A percentile compares a stretch with the other conserved stretches of the same genome.
phyloP scores from a whole-genome alignment of 2,888 invertebrate species.

The Sericinus montela region DNA sequence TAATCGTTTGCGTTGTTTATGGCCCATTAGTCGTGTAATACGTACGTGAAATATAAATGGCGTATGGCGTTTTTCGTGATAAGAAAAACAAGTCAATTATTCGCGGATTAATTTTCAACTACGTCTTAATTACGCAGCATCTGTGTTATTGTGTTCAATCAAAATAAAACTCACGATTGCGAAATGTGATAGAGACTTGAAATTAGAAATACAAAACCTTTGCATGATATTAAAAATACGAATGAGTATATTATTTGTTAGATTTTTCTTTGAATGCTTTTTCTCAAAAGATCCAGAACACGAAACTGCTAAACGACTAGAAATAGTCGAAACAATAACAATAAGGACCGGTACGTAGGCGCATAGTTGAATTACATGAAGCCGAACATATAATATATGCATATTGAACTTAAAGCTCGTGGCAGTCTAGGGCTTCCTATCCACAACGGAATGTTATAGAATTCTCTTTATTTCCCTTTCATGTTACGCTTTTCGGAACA shows the following conservation, averaged over 20 bases:
- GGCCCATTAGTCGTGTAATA: conserved; percentile 10
- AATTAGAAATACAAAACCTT: too few relatives aligned
- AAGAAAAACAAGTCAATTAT: conserved; percentile 12
- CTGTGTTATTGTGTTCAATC: too few relatives aligned
- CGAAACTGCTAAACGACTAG: too few relatives aligned
- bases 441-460: not conserved
- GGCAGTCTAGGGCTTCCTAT: not conserved
- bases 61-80: conserved; percentile 6
- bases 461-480: not conserved
- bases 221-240: too few relatives aligned
- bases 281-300: too few relatives aligned
- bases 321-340: conserved; percentile 5
- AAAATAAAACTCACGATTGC: too few relatives aligned
- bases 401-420: not conserved
- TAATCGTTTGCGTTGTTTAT: conserved; percentile 10
- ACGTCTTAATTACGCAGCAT: too few relatives aligned
- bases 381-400: conserved; percentile 2
- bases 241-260: too few relatives aligned
- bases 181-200: too few relatives aligned
- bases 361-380: not conserved
- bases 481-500: too few relatives aligned
- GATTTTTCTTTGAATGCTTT: too few relatives aligned
- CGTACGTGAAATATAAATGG: conserved; percentile 13
- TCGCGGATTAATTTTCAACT: too few relatives aligned
- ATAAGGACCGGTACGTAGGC: conserved; percentile 1